Base-by-base conservation (phyloP, 1,140 invertebrate genomes). In the Bathynomus jamesi region DNA sequence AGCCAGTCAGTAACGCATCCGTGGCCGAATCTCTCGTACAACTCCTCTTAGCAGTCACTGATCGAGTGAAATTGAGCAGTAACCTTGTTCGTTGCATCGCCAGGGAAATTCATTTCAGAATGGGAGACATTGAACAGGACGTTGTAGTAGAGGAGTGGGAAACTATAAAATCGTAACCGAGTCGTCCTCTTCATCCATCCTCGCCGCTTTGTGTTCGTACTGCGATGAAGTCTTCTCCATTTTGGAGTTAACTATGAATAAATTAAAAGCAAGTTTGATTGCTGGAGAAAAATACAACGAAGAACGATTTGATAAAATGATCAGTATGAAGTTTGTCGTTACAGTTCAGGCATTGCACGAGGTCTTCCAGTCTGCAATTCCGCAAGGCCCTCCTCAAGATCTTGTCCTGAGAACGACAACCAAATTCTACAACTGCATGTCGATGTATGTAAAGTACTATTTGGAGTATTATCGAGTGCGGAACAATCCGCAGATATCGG, bases 81-180 rank as follows among this genome's bases (percentile, higher is more conserved):
- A 73, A 69, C 8, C 53, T 83, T n/a, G 53, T 81, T 7, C 75
- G 78, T 61, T 79, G 82, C 67, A 40, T 85, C 30, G 78, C 81
- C 28, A 80, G 80, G 69, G 83, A 84, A 74, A 76, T 85, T n/a
- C 83, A 84, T 76, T 78, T 76, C 69, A 79, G 81, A 64, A 71
- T 84, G 8, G 83, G 82, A 21, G 82, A 84, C 71, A 80, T 82
- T 69, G 83, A 84, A 70, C 70, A 80, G 76, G 82, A 81, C 70
- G 70, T 68, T 1, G 64, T 32, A 70, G 69, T 83, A 7, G 80
- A 82, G 28, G 80, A 81, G 29, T 67, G 68, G 46, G 80, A 78
- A 78, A 82, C 70, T 81, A 79, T 74, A 75, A 78, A 13, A 60
- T 82, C 31, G 74, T 83, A 21, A 81, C 78, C 0, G 67, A 73